Conservation (phyloP, 2,113 vertebrate species). For the Scartelaos histophorus region DNA sequence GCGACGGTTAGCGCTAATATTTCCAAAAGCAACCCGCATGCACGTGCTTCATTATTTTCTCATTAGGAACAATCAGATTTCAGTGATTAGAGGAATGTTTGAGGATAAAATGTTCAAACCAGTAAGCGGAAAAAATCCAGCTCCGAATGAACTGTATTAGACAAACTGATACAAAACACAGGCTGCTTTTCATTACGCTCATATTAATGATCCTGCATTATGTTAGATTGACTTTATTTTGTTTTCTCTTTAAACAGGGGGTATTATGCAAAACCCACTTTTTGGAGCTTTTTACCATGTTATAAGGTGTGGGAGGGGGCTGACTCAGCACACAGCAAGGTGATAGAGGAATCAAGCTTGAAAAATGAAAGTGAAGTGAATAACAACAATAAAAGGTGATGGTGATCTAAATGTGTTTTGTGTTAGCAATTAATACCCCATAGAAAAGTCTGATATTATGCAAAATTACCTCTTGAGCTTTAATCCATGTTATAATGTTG, state of each 20-base stretch:
- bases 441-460: too few species aligned
- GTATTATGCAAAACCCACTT: too few species aligned
- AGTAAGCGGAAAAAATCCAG: not conserved
- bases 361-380: too few species aligned
- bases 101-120: slow-evolving; percentile 14
- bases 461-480: too few species aligned
- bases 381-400: too few species aligned
- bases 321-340: too few species aligned
- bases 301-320: too few species aligned
- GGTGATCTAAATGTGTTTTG: too few species aligned
- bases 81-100: slow-evolving; percentile 19
- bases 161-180: not conserved
- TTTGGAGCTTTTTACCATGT: too few species aligned
- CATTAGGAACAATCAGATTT: slow-evolving; percentile 30
- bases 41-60: slow-evolving; percentile 35
- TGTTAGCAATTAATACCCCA: too few species aligned
- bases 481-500: too few species aligned
- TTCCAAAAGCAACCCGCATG: slow-evolving; percentile 29
- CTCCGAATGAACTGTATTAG: not conserved
- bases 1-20: slow-evolving; percentile 34
- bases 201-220: not conserved
- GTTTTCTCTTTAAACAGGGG: not conserved
- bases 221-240: not conserved
- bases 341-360: too few species aligned
- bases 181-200: not conserved